Conservation (phyloP, 30 jellyfish, hydroid and myxozoan genomes). For the Morbakka virulenta region DNA sequence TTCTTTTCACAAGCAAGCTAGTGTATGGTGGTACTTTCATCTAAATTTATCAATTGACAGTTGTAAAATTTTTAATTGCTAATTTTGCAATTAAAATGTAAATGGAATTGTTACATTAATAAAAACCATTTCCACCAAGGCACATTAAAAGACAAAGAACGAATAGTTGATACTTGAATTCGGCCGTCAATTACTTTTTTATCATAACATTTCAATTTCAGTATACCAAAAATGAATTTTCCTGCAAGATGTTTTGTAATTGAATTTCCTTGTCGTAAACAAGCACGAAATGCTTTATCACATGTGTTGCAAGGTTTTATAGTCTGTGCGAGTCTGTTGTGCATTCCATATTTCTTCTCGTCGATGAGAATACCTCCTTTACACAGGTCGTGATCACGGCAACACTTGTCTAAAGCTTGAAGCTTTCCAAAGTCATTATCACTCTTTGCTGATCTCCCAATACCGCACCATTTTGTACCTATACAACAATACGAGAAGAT, state of each 20-base stretch:
- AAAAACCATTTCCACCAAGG: background rate
- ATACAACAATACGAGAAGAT: too few relatives aligned
- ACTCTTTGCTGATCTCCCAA: background rate
- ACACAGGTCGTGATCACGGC: background rate
- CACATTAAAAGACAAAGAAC: background rate
- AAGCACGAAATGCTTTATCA: background rate
- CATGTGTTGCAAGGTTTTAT: background rate
- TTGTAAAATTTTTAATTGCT: too few relatives aligned
- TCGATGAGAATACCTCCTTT: background rate
- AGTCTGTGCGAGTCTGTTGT: background rate
- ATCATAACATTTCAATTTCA: background rate
- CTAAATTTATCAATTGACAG: too few relatives aligned
- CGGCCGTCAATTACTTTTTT: background rate
- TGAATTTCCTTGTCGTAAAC: background rate
- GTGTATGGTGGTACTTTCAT: too few relatives aligned
- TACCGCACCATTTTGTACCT: background rate
- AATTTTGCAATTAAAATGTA: too few relatives aligned
- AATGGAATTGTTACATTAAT: too few relatives aligned
- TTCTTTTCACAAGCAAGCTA: too few relatives aligned
- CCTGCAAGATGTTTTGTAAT: background rate
- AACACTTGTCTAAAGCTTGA: background rate
- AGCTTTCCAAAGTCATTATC: background rate
- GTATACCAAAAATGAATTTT: too few relatives aligned
- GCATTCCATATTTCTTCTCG: background rate
- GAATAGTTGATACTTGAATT: background rate